Evolutionary conservation across 2,888 invertebrate genomes (phyloP).

Genomic region (Melanchra persicariae): DNA sequence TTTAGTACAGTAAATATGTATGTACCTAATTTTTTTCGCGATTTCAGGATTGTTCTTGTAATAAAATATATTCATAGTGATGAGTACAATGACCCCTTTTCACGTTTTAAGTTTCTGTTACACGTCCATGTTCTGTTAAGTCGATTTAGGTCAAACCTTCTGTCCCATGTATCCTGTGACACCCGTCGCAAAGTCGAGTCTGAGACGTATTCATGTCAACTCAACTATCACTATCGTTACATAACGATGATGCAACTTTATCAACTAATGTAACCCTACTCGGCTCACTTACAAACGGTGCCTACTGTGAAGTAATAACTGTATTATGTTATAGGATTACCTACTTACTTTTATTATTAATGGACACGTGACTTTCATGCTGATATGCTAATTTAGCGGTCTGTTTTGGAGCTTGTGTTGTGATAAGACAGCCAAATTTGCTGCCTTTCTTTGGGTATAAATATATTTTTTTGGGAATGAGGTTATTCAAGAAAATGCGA

Average conservation of each 20-base stretch:
- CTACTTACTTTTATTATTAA: neutral
- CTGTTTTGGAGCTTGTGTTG: neutral
- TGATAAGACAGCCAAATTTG: no score
- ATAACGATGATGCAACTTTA: conserved; percentile 28
- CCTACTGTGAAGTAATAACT: neutral
- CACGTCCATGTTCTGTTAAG: no score
- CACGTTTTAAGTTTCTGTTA: no score
- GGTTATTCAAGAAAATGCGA: no score
- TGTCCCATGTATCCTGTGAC: neutral
- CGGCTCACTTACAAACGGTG: conserved; percentile 47
- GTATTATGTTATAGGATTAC: neutral
- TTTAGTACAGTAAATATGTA: no score
- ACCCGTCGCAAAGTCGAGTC: conserved; percentile 37
- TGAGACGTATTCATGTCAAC: conserved; percentile 16
- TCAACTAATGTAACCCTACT: conserved; percentile 44
- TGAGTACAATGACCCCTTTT: no score
- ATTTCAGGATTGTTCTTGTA: no score
- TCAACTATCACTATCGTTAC: conserved; percentile 37
- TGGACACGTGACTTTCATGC: neutral
- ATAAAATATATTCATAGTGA: no score
- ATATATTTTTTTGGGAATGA: no score
- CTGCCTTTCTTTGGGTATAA: no score
- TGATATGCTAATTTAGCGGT: neutral
- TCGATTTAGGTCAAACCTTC: neutral
- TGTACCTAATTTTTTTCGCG: no score